A percentile compares a stretch with the other conserved stretches of the same genome.
These are phyloP conservation scores for Drosophila varians DNA, from an alignment of 1,140 invertebrate species.

Conservation along the genomic window DNA sequence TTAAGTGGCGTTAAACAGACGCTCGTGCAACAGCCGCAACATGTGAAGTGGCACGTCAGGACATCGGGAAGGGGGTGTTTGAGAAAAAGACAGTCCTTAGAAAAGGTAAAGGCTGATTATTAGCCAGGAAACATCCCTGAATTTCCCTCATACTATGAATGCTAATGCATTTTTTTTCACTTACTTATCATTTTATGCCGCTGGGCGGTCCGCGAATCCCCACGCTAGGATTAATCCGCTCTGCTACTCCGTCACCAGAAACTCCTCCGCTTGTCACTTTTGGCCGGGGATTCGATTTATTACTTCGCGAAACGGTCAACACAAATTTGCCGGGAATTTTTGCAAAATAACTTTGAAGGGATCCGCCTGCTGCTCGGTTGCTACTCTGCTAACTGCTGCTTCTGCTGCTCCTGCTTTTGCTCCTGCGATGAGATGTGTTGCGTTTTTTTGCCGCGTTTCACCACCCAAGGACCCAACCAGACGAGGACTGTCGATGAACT, in stretches of 20 bases:
- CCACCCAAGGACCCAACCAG: constrained; percentile 59
- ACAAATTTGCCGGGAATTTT: constrained; percentile 1
- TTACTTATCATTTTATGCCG: constrained; percentile 81
- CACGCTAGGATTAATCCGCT: constrained; percentile 54
- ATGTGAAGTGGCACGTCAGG: constrained; percentile 34
- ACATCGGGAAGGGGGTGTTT: constrained; percentile 7
- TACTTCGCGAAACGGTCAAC: constrained; percentile 27
- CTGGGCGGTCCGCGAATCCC: constrained; percentile 73
- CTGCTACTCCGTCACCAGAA: constrained; percentile 40
- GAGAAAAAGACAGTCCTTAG: too few relatives aligned
- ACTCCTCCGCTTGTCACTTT: constrained; percentile 12
- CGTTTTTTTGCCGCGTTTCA: constrained; percentile 37
- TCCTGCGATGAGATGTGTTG: constrained; percentile 34
- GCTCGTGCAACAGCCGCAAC: constrained; percentile 56
- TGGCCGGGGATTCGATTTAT: constrained; percentile 5
- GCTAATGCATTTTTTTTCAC: too few relatives aligned
- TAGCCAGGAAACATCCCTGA: too few relatives aligned
- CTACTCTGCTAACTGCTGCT: constrained; percentile 27
- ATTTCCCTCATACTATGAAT: too few relatives aligned
- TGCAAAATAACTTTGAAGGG: constrained; percentile 6
- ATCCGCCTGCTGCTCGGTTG: constrained; percentile 17
- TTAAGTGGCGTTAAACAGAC: constrained; percentile 77
- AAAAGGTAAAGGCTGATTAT: too few relatives aligned
- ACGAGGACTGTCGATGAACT: constrained; percentile 75
- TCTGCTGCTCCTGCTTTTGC: constrained; percentile 16